phyloP scores from a whole-genome alignment of 2,888 invertebrate species.

The Melitaea athalia region DNA sequence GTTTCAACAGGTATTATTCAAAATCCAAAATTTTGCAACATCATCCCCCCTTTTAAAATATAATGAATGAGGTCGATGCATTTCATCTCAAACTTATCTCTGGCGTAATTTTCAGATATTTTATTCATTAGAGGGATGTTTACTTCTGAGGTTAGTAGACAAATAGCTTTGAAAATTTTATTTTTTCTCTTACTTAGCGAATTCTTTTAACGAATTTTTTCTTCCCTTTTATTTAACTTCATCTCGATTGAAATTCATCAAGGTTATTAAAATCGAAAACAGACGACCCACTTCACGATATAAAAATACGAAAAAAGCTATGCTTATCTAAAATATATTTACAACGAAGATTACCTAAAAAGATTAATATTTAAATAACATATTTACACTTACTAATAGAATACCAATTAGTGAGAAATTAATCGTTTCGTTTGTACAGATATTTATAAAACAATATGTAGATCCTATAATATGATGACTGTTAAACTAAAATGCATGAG shows the following conservation, averaged over 20 bases:
- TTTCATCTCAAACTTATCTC: conserved; percentile 24
- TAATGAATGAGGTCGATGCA: conserved; percentile 18
- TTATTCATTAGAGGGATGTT: conserved; percentile 43
- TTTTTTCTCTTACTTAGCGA: conserved; percentile 27
- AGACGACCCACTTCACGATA: neutral
- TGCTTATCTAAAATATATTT: neutral
- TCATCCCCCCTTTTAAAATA: conserved; percentile 15
- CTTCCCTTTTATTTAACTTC: conserved; percentile 25
- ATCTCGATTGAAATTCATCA: neutral
- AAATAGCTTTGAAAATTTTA: conserved; percentile 54
- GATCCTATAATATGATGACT: too few species aligned
- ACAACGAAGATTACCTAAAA: neutral
- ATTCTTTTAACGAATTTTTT: conserved; percentile 22
- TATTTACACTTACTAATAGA: too few species aligned
- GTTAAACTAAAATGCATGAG: neutral
- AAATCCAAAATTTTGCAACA: neutral
- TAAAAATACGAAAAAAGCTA: neutral
- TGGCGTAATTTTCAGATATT: conserved; percentile 43
- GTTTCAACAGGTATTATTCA: neutral
- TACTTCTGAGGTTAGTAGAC: conserved; percentile 45
- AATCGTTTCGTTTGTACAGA: neutral
- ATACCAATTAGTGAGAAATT: neutral
- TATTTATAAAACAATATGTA: neutral
- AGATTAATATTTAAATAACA: neutral
- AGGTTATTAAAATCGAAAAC: conserved; percentile 1